Percentiles rank a stretch among this genome's conserved stretches.
Conservation (phyloP, 2,888 invertebrate genomes). For the Leptopilina drosophilae region DNA sequence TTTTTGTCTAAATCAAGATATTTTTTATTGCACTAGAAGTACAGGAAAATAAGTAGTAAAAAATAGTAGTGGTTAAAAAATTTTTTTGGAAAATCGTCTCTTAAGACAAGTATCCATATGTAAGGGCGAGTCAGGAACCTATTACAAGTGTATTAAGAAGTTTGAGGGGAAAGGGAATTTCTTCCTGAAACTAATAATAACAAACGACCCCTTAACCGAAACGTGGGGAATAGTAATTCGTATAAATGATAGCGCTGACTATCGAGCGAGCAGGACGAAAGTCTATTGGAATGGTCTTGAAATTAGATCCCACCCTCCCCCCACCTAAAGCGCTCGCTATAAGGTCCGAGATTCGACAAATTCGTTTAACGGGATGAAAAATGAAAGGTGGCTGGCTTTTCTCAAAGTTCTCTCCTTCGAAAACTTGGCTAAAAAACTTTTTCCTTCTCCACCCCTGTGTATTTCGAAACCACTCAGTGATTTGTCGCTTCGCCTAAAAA, state of each 20-base stretch:
- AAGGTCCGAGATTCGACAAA: slow-evolving; percentile 74
- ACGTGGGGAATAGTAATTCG: slow-evolving; percentile 70
- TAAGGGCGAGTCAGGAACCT: slow-evolving; percentile 43
- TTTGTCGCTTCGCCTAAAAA: not conserved
- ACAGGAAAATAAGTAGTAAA: no score
- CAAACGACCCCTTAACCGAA: slow-evolving; percentile 69
- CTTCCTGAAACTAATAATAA: slow-evolving; percentile 70
- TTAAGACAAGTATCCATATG: slow-evolving; percentile 24
- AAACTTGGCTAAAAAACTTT: slow-evolving; percentile 12
- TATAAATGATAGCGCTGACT: slow-evolving; percentile 74
- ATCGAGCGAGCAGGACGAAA: slow-evolving; percentile 54
- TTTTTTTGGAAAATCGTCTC: no score
- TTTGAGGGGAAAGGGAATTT: slow-evolving; percentile 43
- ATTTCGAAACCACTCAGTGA: not conserved
- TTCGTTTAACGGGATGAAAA: slow-evolving; percentile 76
- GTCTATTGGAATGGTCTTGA: slow-evolving; percentile 74
- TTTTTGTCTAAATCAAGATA: no score
- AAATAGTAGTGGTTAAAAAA: no score
- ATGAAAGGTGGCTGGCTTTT: slow-evolving; percentile 63
- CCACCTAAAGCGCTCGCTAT: slow-evolving; percentile 63
- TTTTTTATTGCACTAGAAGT: no score
- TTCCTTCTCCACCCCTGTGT: not conserved
- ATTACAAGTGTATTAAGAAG: slow-evolving; percentile 56
- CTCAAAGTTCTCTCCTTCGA: slow-evolving; percentile 45
- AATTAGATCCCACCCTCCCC: slow-evolving; percentile 71